Percentiles rank a stretch among this genome's conserved stretches.
phyloP scores from a whole-genome alignment of 2,888 invertebrate species.

The Colostygia pectinataria region DNA sequence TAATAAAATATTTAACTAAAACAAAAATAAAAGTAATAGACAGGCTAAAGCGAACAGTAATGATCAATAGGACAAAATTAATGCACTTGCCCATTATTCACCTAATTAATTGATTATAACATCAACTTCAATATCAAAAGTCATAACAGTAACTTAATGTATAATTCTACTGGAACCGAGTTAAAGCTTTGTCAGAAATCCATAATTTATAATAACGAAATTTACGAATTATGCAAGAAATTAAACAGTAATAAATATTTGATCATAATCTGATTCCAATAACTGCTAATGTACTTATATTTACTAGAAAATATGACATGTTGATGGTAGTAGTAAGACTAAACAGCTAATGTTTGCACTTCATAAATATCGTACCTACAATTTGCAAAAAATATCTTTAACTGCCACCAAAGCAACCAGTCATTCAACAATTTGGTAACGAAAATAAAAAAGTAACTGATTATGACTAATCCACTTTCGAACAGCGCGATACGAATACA shows the following conservation, averaged over 20 bases:
- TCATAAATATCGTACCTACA: constrained; percentile 45
- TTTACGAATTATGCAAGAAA: constrained; percentile 78
- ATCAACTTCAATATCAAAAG: constrained; percentile 80
- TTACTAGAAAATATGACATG: constrained; percentile 55
- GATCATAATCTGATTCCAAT: constrained; percentile 74
- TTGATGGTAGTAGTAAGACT: constrained; percentile 57
- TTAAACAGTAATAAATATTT: constrained; percentile 82
- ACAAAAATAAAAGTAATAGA: constrained; percentile 78
- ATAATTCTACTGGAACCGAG: constrained; percentile 82
- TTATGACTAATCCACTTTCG: constrained; percentile 69
- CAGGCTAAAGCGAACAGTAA: constrained; percentile 78
- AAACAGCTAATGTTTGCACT: constrained; percentile 36
- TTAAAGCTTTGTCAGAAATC: constrained; percentile 82
- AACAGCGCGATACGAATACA: constrained; percentile 80
- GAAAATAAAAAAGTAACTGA: constrained; percentile 77
- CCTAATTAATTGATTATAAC: constrained; percentile 82
- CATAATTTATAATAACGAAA: constrained; percentile 80
- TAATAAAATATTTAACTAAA: constrained; percentile 82
- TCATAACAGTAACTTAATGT: constrained; percentile 82
- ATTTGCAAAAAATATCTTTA: constrained; percentile 58
- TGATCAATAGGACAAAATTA: constrained; percentile 80
- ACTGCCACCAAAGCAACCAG: constrained; percentile 77
- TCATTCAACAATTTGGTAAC: constrained; percentile 82
- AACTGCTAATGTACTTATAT: constrained; percentile 58
- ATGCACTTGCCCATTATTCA: constrained; percentile 81